phyloP scores from a whole-genome alignment of 2,888 invertebrate genomes.

The Aleiodes leptofemur region DNA sequence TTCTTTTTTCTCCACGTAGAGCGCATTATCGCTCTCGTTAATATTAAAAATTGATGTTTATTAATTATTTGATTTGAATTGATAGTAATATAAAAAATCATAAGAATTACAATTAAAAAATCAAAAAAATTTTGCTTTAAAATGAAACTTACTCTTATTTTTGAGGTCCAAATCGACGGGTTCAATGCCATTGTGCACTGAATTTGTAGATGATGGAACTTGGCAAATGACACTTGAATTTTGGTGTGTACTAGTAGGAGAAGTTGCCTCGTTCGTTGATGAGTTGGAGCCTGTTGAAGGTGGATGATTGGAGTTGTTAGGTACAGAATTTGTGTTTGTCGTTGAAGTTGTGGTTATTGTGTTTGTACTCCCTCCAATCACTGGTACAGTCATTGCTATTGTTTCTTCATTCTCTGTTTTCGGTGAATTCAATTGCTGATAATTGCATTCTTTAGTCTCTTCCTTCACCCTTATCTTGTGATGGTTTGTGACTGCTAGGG shows the following conservation, averaged over 20 bases:
- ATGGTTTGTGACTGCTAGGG: constrained; percentile 61
- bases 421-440: constrained; percentile 50
- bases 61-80: no score
- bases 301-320: constrained; percentile 47
- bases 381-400: constrained; percentile 51
- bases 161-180: constrained; percentile 69
- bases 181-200: constrained; percentile 59
- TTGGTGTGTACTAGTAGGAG: constrained; percentile 54
- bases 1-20: no score
- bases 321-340: constrained; percentile 51
- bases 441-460: constrained; percentile 70
- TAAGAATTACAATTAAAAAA: not conserved
- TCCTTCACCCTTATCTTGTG: constrained; percentile 73
- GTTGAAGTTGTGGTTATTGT: constrained; percentile 51
- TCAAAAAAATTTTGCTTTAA: no score
- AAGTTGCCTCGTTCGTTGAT: constrained; percentile 37
- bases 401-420: constrained; percentile 51
- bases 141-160: constrained; percentile 55
- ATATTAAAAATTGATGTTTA: no score
- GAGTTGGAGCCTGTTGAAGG: constrained; percentile 43
- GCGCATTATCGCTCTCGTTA: no score
- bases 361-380: constrained; percentile 42
- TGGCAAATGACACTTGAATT: constrained; percentile 63
- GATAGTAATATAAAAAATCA: not conserved
- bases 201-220: constrained; percentile 52